phyloP scores from a whole-genome alignment of 2,797 vertebrate species.

The Molothrus aeneus region DNA sequence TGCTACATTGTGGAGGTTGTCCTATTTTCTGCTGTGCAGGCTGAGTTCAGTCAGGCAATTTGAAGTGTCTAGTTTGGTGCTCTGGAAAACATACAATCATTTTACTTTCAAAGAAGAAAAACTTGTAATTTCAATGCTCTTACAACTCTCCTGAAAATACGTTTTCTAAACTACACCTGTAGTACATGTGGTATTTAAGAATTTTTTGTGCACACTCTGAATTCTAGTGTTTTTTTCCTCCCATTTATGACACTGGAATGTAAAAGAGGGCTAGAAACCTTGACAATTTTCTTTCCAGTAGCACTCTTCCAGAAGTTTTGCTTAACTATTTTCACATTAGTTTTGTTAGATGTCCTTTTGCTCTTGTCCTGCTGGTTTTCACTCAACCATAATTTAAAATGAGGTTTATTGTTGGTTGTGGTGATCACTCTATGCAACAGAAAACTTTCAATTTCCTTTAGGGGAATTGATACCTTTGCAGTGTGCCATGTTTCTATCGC shows the following conservation, averaged over 20 bases:
- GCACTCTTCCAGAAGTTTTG: not conserved
- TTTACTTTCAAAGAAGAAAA: not conserved
- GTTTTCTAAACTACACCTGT: not conserved
- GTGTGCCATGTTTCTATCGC: not conserved
- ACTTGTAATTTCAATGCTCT: not conserved
- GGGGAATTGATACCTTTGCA: not conserved
- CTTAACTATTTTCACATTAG: not conserved
- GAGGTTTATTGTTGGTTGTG: not conserved
- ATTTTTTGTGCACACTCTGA: not conserved
- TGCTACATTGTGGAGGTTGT: not conserved
- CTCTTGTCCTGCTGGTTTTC: not conserved
- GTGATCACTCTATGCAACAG: not conserved
- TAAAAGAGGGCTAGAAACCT: not conserved
- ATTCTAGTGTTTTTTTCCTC: not conserved
- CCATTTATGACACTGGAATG: not conserved
- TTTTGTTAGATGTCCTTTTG: not conserved
- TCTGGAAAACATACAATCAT: not conserved
- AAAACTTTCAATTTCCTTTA: constrained; percentile 5
- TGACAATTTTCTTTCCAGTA: not conserved
- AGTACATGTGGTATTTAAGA: not conserved
- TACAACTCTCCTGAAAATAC: not conserved
- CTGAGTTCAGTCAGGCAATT: not conserved
- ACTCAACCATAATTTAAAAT: not conserved
- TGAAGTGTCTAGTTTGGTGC: not conserved
- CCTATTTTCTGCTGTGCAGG: not conserved